phyloP scores from a whole-genome alignment of 2,113 vertebrate genomes.

The Brienomyrus brachyistius region DNA sequence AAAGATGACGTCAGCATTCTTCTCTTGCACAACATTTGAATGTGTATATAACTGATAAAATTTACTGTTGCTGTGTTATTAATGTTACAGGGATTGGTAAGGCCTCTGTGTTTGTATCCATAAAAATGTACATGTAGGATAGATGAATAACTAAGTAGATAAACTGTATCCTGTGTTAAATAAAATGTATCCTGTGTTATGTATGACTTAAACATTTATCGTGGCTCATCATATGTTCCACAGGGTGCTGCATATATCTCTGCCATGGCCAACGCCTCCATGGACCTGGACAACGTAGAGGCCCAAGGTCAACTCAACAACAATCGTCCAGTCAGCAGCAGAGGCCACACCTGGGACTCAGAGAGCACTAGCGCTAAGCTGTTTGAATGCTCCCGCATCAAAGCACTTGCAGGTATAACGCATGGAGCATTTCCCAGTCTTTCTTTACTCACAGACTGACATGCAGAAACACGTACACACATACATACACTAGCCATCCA shows the following conservation, averaged over 20 bases:
- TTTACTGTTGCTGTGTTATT: neutral
- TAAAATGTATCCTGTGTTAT: neutral
- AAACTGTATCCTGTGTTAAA: neutral
- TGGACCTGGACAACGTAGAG: constrained; percentile 83
- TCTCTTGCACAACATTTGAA: neutral
- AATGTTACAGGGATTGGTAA: neutral
- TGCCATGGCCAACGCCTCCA: constrained; percentile 75
- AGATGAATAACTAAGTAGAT: neutral
- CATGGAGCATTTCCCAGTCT: neutral
- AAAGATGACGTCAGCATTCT: neutral
- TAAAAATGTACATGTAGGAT: neutral
- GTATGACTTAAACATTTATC: neutral
- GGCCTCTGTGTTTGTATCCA: neutral
- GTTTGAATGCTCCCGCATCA: constrained; percentile 88
- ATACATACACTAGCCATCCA: neutral
- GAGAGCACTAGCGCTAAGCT: constrained; percentile 74
- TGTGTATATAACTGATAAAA: neutral
- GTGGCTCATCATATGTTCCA: neutral
- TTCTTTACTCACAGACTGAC: constrained; percentile 29
- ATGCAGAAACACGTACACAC: constrained; percentile 21
- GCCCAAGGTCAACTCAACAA: constrained; percentile 76
- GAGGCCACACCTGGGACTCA: constrained; percentile 64
- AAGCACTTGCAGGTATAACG: constrained; percentile 77
- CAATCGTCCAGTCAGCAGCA: constrained; percentile 63
- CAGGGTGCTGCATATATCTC: constrained; percentile 40